Evolutionary conservation across 2,113 vertebrate species (phyloP), one percentile per base, ranked within the genome.

Genomic region (Thalassoma bifasciatum): DNA sequence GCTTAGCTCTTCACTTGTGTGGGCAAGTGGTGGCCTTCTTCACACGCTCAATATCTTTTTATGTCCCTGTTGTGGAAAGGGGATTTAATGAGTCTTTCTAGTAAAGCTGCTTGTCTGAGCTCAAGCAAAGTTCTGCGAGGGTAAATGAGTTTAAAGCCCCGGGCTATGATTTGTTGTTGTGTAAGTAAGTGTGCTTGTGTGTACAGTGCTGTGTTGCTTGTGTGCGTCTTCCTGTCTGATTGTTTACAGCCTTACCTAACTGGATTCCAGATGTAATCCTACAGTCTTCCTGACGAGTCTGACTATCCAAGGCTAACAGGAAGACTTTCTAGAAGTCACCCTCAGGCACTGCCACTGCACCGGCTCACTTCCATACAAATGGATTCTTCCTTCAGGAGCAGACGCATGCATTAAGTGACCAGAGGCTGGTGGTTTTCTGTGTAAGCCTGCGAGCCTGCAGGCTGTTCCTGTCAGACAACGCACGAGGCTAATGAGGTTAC

Each of bases 401-500:
- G 75, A 71, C 69, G 50, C 72, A 72, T 60, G 70, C 62, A 64
- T 70, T 81, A 66, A 72, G 59, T 81, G 78, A 86, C 83, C 72
- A 75, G 69, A 64, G 79, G 69, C 69, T 14, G 11, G 63, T 66
- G 66, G 57, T 64, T 75, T 64, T 79, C 70, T 79, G 53, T 70
- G 6, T 37, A 44, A 53, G 66, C 63, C 72, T 77, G 57, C 24
- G 17, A 49, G 85, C 88, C 88, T 86, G 79, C 87, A 85, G 87
- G 91, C 82, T 67, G 79, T 90, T 91, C 87, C 86, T 91, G 86
- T 84, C 86, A 89, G 84, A 84, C 84, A 11, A 83, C 58, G 79
- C 75, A 66, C 12, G 11, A 47, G 84, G 81, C 77, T 92, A 92
- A 91, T 88, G 87, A 88, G 89, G 88, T 91, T 90, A 83, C 84